Evolutionary conservation across 2,113 vertebrate genomes (phyloP), one percentile per base, ranked within the genome.

Genomic region (Eulemur macaco): DNA sequence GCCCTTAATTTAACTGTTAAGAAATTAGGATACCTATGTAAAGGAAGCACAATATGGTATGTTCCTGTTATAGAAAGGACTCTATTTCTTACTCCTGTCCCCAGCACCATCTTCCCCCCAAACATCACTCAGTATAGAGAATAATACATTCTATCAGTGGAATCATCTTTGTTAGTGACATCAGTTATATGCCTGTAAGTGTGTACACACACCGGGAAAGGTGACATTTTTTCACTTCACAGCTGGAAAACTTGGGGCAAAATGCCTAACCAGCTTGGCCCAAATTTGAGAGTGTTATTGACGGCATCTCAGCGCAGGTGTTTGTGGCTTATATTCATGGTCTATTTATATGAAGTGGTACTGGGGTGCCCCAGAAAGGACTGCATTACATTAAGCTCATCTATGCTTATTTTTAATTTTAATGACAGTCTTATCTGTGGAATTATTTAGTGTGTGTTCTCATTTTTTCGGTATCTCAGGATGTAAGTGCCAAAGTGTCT

Each of bases 401-500:
- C 1, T 5, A 1, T 37, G 3, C 34, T 73, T 21, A 20, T 21
- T 69, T 39, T 71, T 45, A 25, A 29, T 90, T 86, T 66, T 73
- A 37, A 42, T 15, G n/a, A 25, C 18, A 37, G 29, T 52, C 63
- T 64, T 15, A 25, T 74, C 54, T 91, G 93, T 42, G 77, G 47
- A 60, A 50, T 39, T 96, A 45, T 34, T 96, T 54, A 64, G 89
- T 71, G 5, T 84, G 5, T 56, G 83, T 83, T 56, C 66, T 63
- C 20, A 3, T 77, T 45, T 89, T 56, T 56, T 89, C 42, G 50
- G 2, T 47, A 0, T 45, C 17, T 87, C 90, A 64, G 27, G 68
- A 76, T 47, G 74, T 78, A 1, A 13, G 42, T 27, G 64, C 91
- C 87, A 3, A 96, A 95, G 96, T 9, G 39, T 86, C 58, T 96